Percentiles rank a stretch among this genome's conserved stretches.
Evolutionary conservation across 2,797 vertebrate genomes (phyloP).

Genomic region (Sternotherus odoratus): DNA sequence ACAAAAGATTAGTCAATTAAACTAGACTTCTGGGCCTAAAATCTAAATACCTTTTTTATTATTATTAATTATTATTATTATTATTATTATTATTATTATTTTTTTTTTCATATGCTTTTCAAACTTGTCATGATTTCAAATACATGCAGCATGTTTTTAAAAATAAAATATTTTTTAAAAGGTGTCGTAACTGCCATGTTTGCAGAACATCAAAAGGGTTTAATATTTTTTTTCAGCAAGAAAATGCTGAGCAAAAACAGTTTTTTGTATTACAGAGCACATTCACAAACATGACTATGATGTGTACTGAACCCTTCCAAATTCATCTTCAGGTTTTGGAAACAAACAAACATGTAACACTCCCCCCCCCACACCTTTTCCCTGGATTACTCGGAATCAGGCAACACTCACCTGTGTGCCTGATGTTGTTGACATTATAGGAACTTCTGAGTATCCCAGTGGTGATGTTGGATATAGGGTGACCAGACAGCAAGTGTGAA

Average conservation of each 20-base stretch:
- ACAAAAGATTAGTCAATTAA: neutral
- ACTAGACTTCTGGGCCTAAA: neutral
- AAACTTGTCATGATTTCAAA: neutral
- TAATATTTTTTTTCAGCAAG: neutral
- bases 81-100: too few relatives aligned
- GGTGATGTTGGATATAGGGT: too few relatives aligned
- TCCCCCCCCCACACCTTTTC: too few relatives aligned
- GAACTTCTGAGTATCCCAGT: too few relatives aligned
- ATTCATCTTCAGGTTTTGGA: neutral
- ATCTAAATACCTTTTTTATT: neutral
- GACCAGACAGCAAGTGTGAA: too few relatives aligned
- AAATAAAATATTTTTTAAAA: neutral
- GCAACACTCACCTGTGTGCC: too few relatives aligned
- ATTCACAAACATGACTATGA: neutral
- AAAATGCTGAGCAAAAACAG: neutral
- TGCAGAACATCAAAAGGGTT: neutral
- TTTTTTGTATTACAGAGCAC: neutral
- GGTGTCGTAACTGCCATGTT: neutral
- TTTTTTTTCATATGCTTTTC: neutral
- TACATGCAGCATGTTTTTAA: neutral
- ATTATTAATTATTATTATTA: too few relatives aligned
- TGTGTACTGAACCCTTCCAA: neutral
- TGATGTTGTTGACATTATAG: too few relatives aligned
- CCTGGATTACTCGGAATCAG: too few relatives aligned
- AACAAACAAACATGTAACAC: neutral